Evolutionary conservation across 2,113 vertebrate genomes (phyloP).

Genomic region (Pangasianodon hypophthalmus): DNA sequence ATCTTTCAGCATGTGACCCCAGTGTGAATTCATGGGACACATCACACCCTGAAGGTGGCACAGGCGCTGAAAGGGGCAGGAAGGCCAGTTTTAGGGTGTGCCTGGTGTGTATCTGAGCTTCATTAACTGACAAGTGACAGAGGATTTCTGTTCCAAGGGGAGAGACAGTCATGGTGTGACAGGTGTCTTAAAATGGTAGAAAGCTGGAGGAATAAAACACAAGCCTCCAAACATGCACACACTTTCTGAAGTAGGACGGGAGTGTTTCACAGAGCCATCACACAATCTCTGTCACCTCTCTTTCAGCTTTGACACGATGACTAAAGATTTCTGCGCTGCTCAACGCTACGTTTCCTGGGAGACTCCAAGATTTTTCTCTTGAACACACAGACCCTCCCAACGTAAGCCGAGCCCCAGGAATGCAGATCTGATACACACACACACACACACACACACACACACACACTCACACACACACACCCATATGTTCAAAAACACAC

Average conservation of each 20-base stretch:
- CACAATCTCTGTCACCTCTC: constrained; percentile 27
- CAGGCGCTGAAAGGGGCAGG: constrained; percentile 6
- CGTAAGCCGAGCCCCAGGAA: constrained; percentile 50
- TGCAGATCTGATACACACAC: constrained; percentile 36
- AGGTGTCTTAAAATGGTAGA: constrained; percentile 23
- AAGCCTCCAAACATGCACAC: background rate
- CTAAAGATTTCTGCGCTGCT: constrained; percentile 23
- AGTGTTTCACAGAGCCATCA: constrained; percentile 20
- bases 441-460: constrained; percentile 22
- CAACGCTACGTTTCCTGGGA: constrained; percentile 34
- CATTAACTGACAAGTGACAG: constrained; percentile 19
- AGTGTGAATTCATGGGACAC: constrained; percentile 26
- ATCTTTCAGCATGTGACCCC: constrained; percentile 44
- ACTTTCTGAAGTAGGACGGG: background rate
- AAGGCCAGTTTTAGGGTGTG: constrained; percentile 5
- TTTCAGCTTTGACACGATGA: constrained; percentile 45
- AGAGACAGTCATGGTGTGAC: constrained; percentile 1
- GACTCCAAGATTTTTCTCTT: constrained; percentile 27
- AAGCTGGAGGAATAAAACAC: background rate
- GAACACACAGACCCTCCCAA: constrained; percentile 42
- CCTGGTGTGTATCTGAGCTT: background rate
- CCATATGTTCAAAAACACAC: background rate
- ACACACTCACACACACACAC: constrained; percentile 15
- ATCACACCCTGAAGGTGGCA: constrained; percentile 28
- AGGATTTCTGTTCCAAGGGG: background rate